Conservation (phyloP, 2,888 invertebrate species). For the Apoderus coryli region DNA sequence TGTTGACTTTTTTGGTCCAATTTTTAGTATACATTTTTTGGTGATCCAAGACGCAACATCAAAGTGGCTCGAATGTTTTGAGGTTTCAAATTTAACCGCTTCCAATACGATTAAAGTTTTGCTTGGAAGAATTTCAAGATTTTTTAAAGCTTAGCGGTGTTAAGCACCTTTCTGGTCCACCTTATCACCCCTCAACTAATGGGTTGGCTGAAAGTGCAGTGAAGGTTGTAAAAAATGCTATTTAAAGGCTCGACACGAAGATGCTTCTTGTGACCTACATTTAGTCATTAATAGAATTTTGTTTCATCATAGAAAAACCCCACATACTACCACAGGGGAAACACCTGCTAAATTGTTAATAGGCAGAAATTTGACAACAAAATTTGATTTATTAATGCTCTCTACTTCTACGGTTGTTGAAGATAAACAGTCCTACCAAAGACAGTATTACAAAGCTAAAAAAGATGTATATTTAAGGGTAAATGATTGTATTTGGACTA, state of each 20-base stretch:
- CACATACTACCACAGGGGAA: slow-evolving; percentile 7
- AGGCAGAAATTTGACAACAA: neutral
- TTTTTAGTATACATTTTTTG: neutral
- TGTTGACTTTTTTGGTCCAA: slow-evolving; percentile 3
- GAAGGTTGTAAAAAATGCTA: slow-evolving; percentile 9
- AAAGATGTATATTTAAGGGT: neutral
- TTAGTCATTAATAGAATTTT: slow-evolving; percentile 6
- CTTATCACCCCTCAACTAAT: slow-evolving; percentile 8
- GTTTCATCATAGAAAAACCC: slow-evolving; percentile 9
- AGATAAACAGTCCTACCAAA: neutral
- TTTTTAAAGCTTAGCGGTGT: slow-evolving; percentile 5
- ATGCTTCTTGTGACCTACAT: slow-evolving; percentile 6
- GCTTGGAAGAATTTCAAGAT: slow-evolving; percentile 3
- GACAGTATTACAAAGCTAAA: neutral
- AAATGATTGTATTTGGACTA: neutral
- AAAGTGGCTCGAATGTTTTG: slow-evolving; percentile 9
- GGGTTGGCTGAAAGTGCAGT: slow-evolving; percentile 8
- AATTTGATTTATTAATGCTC: slow-evolving; percentile 1
- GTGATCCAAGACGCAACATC: slow-evolving; percentile 7
- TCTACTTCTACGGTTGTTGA: neutral
- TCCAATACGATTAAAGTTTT: slow-evolving; percentile 6
- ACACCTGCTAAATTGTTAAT: neutral
- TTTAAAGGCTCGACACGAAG: no score
- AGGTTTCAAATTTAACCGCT: slow-evolving; percentile 4
- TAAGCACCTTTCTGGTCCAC: slow-evolving; percentile 8